Percentiles rank a stretch among this genome's conserved stretches.
These are phyloP conservation scores for Diplodus puntazzo DNA, from an alignment of 2,797 vertebrate genomes.

Conservation along the genomic window DNA sequence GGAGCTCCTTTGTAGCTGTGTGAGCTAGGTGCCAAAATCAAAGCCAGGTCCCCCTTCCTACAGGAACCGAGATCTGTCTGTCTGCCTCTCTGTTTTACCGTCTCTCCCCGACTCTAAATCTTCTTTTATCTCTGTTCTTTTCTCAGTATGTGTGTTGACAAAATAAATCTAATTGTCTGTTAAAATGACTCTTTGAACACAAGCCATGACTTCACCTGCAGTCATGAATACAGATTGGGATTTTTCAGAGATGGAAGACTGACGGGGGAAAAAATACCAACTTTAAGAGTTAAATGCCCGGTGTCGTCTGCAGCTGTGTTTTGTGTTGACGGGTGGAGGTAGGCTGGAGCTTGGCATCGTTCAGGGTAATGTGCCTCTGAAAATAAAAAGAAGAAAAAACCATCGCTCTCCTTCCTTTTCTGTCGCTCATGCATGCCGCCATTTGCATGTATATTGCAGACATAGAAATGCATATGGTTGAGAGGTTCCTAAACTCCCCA, in stretches of 20 bases:
- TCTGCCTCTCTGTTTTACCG: conserved; percentile 27
- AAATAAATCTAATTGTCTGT: conserved; percentile 24
- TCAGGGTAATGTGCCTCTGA: conserved; percentile 60
- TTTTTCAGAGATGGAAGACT: conserved; percentile 34
- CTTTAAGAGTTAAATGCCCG: conserved; percentile 58
- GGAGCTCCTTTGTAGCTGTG: conserved; percentile 35
- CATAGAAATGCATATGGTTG: conserved; percentile 72
- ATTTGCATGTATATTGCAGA: conserved; percentile 84
- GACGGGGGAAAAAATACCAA: conserved; percentile 24
- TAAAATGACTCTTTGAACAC: conserved; percentile 44
- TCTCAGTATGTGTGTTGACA: conserved; percentile 2
- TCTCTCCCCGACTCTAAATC: conserved; percentile 25
- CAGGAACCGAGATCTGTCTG: conserved; percentile 36
- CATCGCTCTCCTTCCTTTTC: conserved; percentile 65
- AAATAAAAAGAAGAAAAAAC: conserved; percentile 44
- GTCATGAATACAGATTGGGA: conserved; percentile 45
- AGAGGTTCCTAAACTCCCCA: conserved; percentile 69
- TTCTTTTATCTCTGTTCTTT: conserved; percentile 15
- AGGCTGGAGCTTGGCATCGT: conserved; percentile 56
- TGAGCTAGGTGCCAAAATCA: conserved; percentile 50
- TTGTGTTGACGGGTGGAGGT: conserved; percentile 47
- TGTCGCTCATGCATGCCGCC: conserved; percentile 68
- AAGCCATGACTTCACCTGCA: conserved; percentile 22
- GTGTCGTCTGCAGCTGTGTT: conserved; percentile 39
- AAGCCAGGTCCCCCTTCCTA: conserved; percentile 48